Evolutionary conservation across 2,797 vertebrate species (phyloP).

Genomic region (Cuniculus paca): DNA sequence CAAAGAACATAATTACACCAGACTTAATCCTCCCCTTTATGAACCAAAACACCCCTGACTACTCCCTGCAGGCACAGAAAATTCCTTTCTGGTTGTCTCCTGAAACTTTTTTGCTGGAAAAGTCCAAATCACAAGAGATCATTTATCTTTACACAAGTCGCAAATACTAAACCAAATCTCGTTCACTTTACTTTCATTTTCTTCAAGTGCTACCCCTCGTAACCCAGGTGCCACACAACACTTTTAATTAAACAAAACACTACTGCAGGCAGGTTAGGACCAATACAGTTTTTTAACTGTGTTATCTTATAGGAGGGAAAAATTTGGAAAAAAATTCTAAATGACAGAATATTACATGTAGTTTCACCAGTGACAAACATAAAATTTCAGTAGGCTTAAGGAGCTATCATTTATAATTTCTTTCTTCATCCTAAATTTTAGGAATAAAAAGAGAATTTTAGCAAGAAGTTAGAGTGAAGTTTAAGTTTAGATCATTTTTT

Average conservation of each 20-base stretch:
- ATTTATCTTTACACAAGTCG: neutral
- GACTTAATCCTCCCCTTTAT: neutral
- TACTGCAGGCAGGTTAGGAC: neutral
- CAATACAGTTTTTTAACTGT: neutral
- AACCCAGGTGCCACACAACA: neutral
- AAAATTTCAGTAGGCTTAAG: constrained; percentile 23
- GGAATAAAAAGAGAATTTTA: constrained; percentile 38
- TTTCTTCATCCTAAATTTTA: constrained; percentile 32
- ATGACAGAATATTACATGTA: neutral
- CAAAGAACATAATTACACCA: neutral
- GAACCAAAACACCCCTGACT: neutral
- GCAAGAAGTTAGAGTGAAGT: constrained; percentile 39
- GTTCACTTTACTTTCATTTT: constrained; percentile 14
- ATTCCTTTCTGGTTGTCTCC: neutral
- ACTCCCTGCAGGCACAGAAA: neutral
- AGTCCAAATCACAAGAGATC: constrained; percentile 1
- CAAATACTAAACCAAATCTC: neutral
- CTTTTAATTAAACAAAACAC: neutral
- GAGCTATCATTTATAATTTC: neutral
- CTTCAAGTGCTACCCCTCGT: neutral
- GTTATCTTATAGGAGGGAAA: neutral
- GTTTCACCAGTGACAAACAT: neutral
- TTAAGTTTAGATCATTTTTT: neutral
- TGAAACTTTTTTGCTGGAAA: neutral
- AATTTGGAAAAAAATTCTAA: constrained; percentile 12